A percentile compares a stretch with the other conserved stretches of the same genome.
phyloP scores from a whole-genome alignment of 2,888 invertebrate genomes.

The Metallyticus violacea region DNA sequence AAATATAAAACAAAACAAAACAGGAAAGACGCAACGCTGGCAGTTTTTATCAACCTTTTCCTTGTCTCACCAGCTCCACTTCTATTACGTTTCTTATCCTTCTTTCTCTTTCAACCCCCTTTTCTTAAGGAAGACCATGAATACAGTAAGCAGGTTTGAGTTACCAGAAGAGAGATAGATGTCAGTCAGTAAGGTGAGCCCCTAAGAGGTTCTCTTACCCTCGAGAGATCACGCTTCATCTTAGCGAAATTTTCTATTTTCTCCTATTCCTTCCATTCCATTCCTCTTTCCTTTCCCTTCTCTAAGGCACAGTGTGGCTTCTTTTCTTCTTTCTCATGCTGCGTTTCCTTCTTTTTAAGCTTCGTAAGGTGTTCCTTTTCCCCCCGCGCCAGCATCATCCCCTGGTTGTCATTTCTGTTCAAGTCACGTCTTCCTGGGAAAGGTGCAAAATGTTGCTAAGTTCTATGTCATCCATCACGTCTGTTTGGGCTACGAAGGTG shows the following conservation, averaged over 20 bases:
- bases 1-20: background rate
- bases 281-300: background rate
- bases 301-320: background rate
- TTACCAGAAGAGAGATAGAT: background rate
- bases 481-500: background rate
- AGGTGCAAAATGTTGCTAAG: conserved; percentile 9
- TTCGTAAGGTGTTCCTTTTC: background rate
- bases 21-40: background rate
- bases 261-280: background rate
- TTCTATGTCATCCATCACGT: background rate
- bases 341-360: background rate
- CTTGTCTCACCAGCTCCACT: background rate
- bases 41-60: background rate
- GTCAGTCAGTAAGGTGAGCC: background rate
- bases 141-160: background rate
- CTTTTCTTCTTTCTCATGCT: background rate
- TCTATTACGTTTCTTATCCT: background rate
- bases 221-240: background rate
- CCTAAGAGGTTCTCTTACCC: background rate
- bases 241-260: background rate
- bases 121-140: background rate
- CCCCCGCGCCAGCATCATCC: background rate
- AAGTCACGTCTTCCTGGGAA: background rate
- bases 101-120: background rate
- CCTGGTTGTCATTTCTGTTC: background rate